phyloP scores from a whole-genome alignment of 1,140 invertebrate genomes.

The Aphis craccivora region DNA sequence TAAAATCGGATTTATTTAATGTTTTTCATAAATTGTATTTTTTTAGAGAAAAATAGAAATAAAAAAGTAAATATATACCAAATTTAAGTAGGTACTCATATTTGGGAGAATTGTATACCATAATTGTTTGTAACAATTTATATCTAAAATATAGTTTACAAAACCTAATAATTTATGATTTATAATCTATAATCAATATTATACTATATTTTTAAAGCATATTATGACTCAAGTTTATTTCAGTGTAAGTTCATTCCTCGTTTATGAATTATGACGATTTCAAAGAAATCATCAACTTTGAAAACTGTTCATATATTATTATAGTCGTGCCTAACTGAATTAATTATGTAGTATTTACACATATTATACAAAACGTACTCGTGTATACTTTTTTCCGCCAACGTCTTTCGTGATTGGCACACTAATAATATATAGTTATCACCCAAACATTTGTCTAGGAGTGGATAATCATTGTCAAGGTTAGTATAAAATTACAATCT shows the following conservation, averaged over 20 bases:
- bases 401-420: neutral
- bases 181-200: neutral
- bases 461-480: conserved; percentile 20
- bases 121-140: neutral
- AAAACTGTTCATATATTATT: neutral
- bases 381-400: neutral
- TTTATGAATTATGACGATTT: neutral
- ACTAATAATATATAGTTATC: neutral
- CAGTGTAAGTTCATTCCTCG: too few relatives aligned
- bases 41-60: neutral
- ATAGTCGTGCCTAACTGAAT: neutral
- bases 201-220: neutral
- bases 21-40: too few relatives aligned
- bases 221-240: too few relatives aligned
- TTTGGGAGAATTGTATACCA: too few relatives aligned
- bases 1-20: too few relatives aligned
- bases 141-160: neutral
- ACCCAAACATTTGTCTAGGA: neutral
- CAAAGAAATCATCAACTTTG: neutral
- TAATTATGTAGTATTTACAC: neutral
- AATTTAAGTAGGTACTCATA: neutral
- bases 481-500: neutral
- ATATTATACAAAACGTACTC: neutral
- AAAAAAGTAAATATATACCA: neutral
- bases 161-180: neutral